Evolutionary conservation across 2,113 vertebrate species (phyloP).

Genomic region (Oryzias melastigma): DNA sequence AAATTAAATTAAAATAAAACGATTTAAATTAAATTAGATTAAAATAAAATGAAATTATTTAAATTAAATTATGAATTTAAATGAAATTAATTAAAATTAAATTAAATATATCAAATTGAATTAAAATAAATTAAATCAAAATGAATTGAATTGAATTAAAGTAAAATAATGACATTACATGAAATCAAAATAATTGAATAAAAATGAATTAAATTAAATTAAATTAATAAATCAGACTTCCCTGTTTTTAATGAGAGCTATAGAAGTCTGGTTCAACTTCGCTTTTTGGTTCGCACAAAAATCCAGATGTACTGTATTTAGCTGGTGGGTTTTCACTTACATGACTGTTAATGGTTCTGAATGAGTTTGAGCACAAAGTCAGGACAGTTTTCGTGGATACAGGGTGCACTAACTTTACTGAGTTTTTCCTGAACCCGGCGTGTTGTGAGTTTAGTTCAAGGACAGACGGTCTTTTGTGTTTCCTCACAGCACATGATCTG

Average conservation of each 20-base stretch:
- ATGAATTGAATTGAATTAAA: too few relatives aligned
- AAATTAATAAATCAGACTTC: conserved; percentile 21
- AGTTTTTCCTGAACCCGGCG: conserved; percentile 15
- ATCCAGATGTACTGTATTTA: conserved; percentile 70
- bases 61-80: too few relatives aligned
- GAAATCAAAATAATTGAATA: too few relatives aligned
- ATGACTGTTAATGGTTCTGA: conserved; percentile 55
- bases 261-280: conserved; percentile 31
- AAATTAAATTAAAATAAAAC: too few relatives aligned
- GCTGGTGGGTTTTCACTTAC: conserved; percentile 46
- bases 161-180: too few relatives aligned
- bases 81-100: too few relatives aligned
- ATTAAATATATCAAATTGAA: too few relatives aligned
- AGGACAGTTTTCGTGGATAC: conserved; percentile 26
- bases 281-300: conserved; percentile 69
- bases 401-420: conserved; percentile 12
- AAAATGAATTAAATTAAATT: too few relatives aligned
- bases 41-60: too few relatives aligned
- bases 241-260: conserved; percentile 21
- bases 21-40: too few relatives aligned
- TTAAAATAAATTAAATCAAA: too few relatives aligned
- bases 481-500: conserved; percentile 20
- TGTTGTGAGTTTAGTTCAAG: conserved; percentile 25
- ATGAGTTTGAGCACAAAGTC: conserved; percentile 55
- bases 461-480: conserved; percentile 6